phyloP scores from a whole-genome alignment of 2,797 vertebrate species.

The Numenius phaeopus region DNA sequence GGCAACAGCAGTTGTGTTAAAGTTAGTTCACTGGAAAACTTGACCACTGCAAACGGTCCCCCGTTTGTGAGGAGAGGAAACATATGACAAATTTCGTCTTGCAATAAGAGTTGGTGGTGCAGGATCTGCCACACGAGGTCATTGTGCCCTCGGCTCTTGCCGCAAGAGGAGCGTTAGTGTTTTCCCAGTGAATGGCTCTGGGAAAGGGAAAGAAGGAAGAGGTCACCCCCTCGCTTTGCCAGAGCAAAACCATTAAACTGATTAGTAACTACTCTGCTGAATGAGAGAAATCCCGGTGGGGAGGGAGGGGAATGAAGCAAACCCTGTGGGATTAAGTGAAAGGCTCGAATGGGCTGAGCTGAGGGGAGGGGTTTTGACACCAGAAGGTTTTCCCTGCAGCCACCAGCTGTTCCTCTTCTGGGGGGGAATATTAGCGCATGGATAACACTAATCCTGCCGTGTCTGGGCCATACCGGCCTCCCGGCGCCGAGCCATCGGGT shows the following conservation, averaged over 20 bases:
- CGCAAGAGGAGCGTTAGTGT: background rate
- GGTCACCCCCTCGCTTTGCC: background rate
- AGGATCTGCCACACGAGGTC: slow-evolving; percentile 63
- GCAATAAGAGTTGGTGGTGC: background rate
- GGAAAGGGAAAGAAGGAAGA: background rate
- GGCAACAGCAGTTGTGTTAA: fast-evolving
- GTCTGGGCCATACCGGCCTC: background rate
- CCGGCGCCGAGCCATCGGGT: background rate
- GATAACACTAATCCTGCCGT: slow-evolving; percentile 50
- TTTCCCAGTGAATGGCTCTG: background rate
- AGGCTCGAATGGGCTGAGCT: background rate
- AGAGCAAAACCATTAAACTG: slow-evolving; percentile 8
- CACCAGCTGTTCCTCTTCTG: slow-evolving; percentile 33
- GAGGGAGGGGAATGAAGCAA: background rate
- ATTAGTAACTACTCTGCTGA: slow-evolving; percentile 38
- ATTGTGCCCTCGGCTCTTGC: background rate
- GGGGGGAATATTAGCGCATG: background rate
- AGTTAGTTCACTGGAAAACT: background rate
- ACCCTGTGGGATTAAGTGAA: background rate
- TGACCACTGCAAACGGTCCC: background rate
- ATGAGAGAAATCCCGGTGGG: background rate
- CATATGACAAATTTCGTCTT: background rate
- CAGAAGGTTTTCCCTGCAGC: background rate
- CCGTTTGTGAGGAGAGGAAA: background rate
- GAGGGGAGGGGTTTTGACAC: background rate